Evolutionary conservation across 2,113 vertebrate species (phyloP).

Genomic region (Lagopus leucura): DNA sequence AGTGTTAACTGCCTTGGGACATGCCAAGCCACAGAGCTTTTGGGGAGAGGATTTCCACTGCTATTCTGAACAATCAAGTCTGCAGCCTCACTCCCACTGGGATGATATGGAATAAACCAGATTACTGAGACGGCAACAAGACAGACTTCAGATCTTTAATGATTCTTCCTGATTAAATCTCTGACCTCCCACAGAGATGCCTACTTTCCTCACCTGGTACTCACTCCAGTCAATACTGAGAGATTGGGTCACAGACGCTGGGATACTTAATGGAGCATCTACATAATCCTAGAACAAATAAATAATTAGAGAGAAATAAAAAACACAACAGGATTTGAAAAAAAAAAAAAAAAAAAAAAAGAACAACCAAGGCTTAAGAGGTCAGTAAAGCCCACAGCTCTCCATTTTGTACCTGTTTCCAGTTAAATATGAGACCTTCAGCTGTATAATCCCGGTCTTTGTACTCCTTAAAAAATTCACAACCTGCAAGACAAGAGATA

Average conservation of each 20-base stretch:
- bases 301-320: background rate
- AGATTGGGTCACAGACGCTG: slow-evolving; percentile 86
- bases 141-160: background rate
- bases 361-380: background rate
- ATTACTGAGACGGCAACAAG: background rate
- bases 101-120: background rate
- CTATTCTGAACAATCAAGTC: background rate
- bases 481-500: slow-evolving; percentile 82
- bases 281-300: slow-evolving; percentile 89
- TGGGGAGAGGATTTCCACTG: background rate
- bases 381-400: background rate
- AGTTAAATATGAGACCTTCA: slow-evolving; percentile 98
- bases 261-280: slow-evolving; percentile 96
- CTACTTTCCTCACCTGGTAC: slow-evolving; percentile 88
- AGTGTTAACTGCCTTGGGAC: background rate
- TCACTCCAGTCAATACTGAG: slow-evolving; percentile 95
- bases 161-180: background rate
- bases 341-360: background rate
- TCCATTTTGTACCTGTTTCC: slow-evolving; percentile 91
- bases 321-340: background rate
- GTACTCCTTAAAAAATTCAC: slow-evolving; percentile 99
- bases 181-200: background rate
- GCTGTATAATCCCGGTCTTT: slow-evolving; percentile 96
- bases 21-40: background rate
- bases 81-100: background rate